These are phyloP conservation scores for Micrastur ruficollis DNA, from an alignment of 2,797 vertebrate species.

Conservation along the genomic window DNA sequence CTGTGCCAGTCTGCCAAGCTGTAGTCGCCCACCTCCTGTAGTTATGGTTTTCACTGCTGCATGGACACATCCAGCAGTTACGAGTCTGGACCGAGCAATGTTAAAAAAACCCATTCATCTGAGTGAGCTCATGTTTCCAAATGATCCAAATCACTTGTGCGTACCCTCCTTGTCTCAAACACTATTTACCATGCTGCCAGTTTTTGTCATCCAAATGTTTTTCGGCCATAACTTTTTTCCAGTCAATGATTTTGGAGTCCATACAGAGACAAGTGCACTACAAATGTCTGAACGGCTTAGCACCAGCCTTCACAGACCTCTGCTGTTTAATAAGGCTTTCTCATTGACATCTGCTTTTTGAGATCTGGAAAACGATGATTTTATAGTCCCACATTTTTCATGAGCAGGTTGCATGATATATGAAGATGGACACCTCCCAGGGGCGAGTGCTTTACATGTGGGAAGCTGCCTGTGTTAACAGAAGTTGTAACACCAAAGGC, in stretches of 20 bases:
- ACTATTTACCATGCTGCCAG: neutral
- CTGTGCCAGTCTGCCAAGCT: neutral
- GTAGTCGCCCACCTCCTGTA: neutral
- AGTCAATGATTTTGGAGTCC: neutral
- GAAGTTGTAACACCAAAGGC: neutral
- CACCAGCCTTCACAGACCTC: neutral
- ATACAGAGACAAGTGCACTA: neutral
- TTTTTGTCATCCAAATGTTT: neutral
- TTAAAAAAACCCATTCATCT: neutral
- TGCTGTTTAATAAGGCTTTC: neutral
- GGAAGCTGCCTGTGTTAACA: neutral
- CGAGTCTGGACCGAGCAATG: neutral
- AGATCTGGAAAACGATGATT: neutral
- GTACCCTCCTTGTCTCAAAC: neutral
- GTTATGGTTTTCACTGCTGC: neutral
- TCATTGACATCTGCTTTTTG: neutral
- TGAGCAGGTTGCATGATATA: neutral
- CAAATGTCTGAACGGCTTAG: neutral
- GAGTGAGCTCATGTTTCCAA: neutral
- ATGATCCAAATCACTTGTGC: neutral
- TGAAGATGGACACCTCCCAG: neutral
- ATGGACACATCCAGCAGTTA: neutral
- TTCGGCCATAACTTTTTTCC: neutral
- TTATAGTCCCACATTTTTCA: neutral
- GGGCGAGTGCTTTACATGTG: neutral